phyloP scores from a whole-genome alignment of 2,797 vertebrate genomes.

The Sebastes hopkinsi region DNA sequence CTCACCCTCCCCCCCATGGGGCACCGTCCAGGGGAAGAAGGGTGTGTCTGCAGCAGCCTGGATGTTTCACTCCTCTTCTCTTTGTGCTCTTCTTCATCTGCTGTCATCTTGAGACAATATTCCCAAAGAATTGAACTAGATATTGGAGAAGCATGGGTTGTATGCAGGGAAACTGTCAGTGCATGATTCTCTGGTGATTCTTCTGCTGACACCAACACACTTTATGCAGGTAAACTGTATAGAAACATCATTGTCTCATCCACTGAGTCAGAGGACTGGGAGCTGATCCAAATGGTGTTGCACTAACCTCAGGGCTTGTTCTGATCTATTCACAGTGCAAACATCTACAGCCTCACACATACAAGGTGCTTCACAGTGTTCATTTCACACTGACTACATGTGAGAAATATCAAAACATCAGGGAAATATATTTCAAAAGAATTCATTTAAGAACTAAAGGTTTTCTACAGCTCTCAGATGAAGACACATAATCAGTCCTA shows the following conservation, averaged over 20 bases:
- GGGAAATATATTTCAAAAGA: too few relatives aligned
- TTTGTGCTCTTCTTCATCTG: conserved; percentile 33
- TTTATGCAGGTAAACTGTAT: background rate
- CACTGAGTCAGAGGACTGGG: conserved; percentile 34
- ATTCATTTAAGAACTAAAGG: too few relatives aligned
- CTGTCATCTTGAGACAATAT: conserved; percentile 42
- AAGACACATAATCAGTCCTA: too few relatives aligned
- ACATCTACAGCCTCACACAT: background rate
- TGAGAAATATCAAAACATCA: too few relatives aligned
- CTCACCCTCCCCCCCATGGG: background rate
- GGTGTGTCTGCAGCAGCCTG: conserved; percentile 42
- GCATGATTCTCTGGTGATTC: background rate
- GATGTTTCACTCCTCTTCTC: conserved; percentile 27
- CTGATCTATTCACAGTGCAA: conserved; percentile 33
- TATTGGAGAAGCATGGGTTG: conserved; percentile 21
- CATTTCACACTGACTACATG: conserved; percentile 5
- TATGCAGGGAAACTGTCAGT: background rate
- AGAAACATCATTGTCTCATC: conserved; percentile 11
- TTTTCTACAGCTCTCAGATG: too few relatives aligned
- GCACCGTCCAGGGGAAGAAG: background rate
- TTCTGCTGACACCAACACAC: background rate
- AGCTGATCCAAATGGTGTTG: conserved; percentile 10
- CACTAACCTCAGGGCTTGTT: conserved; percentile 30
- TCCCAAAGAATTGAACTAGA: conserved; percentile 35
- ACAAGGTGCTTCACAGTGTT: conserved; percentile 8